phyloP scores from a whole-genome alignment of 1,140 invertebrate genomes.

The Anastrepha ludens region DNA sequence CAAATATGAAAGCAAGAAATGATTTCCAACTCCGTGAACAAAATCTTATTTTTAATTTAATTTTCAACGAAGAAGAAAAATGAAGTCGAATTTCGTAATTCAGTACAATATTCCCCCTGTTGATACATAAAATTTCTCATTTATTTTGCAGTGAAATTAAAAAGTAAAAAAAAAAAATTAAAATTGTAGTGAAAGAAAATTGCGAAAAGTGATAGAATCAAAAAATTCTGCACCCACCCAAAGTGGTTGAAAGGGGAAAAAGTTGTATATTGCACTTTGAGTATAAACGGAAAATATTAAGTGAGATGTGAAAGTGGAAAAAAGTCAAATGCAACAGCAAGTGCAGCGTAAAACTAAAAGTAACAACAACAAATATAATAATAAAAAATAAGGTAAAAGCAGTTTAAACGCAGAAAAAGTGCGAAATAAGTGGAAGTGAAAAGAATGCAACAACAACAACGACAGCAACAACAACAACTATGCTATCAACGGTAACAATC shows the following conservation, averaged over 20 bases:
- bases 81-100: background rate
- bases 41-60: no score
- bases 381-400: conserved; percentile 6
- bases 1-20: no score
- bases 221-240: background rate
- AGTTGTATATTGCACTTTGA: background rate
- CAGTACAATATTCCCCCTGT: background rate
- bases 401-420: background rate
- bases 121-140: background rate
- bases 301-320: background rate
- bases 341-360: conserved; percentile 5
- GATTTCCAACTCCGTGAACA: no score
- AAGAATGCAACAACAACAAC: background rate
- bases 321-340: background rate
- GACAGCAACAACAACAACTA: conserved; percentile 8
- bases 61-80: background rate
- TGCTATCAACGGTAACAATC: conserved; percentile 44
- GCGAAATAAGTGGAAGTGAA: background rate
- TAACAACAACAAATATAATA: background rate
- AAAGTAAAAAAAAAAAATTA: background rate
- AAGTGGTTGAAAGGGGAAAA: background rate
- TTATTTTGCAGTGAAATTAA: conserved; percentile 5
- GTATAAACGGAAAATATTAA: conserved; percentile 15
- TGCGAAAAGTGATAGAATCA: background rate
- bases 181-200: background rate